Evolutionary conservation across 2,797 vertebrate species (phyloP), one percentile per base, ranked within the genome.

Genomic region (Poeciliopsis turneri): DNA sequence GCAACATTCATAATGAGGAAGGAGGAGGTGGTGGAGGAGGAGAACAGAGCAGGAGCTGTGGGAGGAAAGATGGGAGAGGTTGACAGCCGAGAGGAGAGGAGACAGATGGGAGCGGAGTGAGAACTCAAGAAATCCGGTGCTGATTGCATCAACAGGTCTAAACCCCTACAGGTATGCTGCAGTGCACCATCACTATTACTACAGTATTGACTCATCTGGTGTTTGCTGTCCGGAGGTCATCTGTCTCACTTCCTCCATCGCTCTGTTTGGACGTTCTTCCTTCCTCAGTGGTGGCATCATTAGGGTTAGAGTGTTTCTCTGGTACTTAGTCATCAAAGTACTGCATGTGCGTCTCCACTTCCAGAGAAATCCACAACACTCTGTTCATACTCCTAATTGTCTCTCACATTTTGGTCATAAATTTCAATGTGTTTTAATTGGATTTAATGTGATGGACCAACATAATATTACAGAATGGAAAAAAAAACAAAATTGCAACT

Each of bases 131-230:
- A 75, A 85, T 84, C 83, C 84, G 79, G 68, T 69, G 46, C 81
- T 86, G 91, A 92, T 89, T 91, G 87, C 90, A 91, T 92, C 90
- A 91, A 92, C 90, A 92, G 90, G 91, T 92, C 86, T 80, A 80
- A 90, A 75, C 88, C 79, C 82, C 88, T 87, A 84, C 88, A 92
- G 92, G 90, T 93, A 78, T 87, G 82, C 91, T 87, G 90, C 92
- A 93, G 78, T 89, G 92, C 90, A 78, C 85, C 89, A 66, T 70
- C 79, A 76, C 82, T 80, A 51, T 88, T 85, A 87, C 87, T 83
- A 85, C 83, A 84, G 78, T 76, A 81, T 86, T 89, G 86, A 92
- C 91, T 89, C 86, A 88, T 85, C 85, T 81, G 71, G 51, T 78
- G 75, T 76, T 85, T 84, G 78, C 83, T 49, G 39, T 81, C 83